Percentiles rank a stretch among this genome's conserved stretches.
Conservation (phyloP, 2,113 vertebrate genomes). For the Orientallactaga bullata region DNA sequence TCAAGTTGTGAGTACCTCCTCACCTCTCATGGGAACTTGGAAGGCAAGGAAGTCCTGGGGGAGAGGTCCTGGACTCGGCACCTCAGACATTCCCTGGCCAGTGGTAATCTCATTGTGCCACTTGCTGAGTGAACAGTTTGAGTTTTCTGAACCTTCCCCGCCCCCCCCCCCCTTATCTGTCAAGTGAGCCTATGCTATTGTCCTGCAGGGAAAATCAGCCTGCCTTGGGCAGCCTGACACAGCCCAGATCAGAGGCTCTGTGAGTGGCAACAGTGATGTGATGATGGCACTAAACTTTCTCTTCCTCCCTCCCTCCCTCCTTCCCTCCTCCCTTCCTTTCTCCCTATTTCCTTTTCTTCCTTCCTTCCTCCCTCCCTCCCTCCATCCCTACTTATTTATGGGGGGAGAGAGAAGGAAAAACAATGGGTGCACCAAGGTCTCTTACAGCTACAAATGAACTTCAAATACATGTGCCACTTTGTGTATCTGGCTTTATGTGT, state of each 20-base stretch:
- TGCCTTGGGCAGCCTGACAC: neutral
- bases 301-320: neutral
- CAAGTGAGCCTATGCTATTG: neutral
- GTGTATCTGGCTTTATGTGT: too few species aligned
- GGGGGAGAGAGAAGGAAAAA: too few species aligned
- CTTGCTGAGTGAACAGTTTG: neutral
- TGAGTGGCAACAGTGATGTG: neutral
- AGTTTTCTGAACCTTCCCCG: neutral
- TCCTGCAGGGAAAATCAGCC: neutral
- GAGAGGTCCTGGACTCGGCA: neutral
- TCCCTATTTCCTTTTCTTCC: too few species aligned
- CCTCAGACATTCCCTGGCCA: neutral
- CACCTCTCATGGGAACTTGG: neutral
- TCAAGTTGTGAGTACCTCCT: slow-evolving; percentile 94
- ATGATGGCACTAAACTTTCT: too few species aligned
- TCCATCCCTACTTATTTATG: neutral
- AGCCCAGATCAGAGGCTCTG: neutral
- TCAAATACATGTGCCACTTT: too few species aligned
- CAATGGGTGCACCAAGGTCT: too few species aligned
- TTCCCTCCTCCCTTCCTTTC: too few species aligned
- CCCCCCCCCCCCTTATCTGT: neutral
- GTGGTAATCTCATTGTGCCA: neutral
- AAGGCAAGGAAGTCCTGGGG: neutral
- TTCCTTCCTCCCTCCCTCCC: neutral
- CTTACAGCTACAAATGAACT: too few species aligned